Evolutionary conservation across 2,888 invertebrate genomes (phyloP).

Genomic region (Mythimna albipuncta): DNA sequence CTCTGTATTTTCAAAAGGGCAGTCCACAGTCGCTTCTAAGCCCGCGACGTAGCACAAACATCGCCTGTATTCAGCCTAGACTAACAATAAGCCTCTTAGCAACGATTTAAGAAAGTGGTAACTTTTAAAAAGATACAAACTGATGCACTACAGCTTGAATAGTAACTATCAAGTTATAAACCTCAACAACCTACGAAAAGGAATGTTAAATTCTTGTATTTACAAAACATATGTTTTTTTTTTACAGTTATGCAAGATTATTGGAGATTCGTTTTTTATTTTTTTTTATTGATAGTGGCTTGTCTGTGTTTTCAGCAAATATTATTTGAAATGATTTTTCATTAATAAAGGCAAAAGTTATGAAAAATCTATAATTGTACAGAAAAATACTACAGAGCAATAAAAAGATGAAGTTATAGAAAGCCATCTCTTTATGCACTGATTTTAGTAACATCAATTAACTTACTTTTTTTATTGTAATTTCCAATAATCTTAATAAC

Average conservation of each 20-base stretch:
- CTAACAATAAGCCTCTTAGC: constrained; percentile 81
- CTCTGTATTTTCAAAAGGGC: background rate
- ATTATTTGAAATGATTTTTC: constrained; percentile 7
- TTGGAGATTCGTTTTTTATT: constrained; percentile 6
- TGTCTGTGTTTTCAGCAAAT: background rate
- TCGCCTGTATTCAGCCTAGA: constrained; percentile 65
- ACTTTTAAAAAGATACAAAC: constrained; percentile 79
- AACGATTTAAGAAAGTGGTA: constrained; percentile 80
- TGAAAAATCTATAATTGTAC: background rate
- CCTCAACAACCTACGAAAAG: constrained; percentile 83
- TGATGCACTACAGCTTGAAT: constrained; percentile 75
- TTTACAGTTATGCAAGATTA: constrained; percentile 27
- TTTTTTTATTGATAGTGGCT: background rate
- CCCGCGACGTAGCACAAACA: constrained; percentile 38
- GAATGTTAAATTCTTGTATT: constrained; percentile 82
- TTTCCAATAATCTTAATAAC: constrained; percentile 43
- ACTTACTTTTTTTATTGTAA: background rate
- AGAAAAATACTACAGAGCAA: background rate
- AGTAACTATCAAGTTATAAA: constrained; percentile 76
- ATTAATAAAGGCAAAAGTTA: background rate
- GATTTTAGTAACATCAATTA: background rate
- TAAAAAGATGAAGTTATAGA: constrained; percentile 1
- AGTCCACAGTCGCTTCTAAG: constrained; percentile 42
- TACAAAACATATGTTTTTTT: constrained; percentile 69
- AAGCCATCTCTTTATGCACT: background rate